A percentile compares a stretch with the other conserved stretches of the same genome.
These are phyloP conservation scores for Cyclina sinensis DNA, from an alignment of 1,140 invertebrate genomes.

Conservation along the genomic window DNA sequence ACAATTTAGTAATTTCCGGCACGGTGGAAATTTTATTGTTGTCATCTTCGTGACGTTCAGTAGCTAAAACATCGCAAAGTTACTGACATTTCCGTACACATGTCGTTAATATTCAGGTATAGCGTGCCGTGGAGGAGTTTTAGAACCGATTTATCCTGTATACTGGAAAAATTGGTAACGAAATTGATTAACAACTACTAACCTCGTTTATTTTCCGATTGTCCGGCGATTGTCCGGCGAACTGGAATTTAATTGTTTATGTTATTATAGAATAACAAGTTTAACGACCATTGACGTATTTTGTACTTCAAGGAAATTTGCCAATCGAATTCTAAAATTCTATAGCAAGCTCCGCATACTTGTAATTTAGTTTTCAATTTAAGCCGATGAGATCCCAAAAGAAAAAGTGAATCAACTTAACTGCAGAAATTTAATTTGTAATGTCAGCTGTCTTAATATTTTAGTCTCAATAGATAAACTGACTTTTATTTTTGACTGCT, in stretches of 20 bases:
- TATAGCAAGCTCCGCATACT: too few relatives aligned
- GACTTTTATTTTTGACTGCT: too few relatives aligned
- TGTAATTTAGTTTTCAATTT: too few relatives aligned
- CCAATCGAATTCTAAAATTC: too few relatives aligned
- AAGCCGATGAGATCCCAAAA: too few relatives aligned
- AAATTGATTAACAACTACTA: neutral
- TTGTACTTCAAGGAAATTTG: neutral
- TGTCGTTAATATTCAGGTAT: slow-evolving; percentile 2
- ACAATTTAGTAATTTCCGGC: slow-evolving; percentile 9
- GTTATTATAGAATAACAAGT: neutral
- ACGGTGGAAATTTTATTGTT: slow-evolving; percentile 1
- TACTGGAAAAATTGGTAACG: neutral
- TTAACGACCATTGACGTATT: neutral
- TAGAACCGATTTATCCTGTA: neutral
- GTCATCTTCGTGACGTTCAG: neutral
- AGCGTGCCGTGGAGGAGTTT: neutral
- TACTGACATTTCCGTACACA: slow-evolving; percentile 10
- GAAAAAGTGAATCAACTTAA: too few relatives aligned
- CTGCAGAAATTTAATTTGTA: too few relatives aligned
- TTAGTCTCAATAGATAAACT: too few relatives aligned
- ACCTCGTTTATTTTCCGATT: neutral
- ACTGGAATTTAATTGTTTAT: neutral
- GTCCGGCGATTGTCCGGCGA: neutral
- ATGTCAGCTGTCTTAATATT: too few relatives aligned
- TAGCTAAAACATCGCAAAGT: neutral